A percentile compares a stretch with the other conserved stretches of the same genome.
These are phyloP conservation scores for Lumbricus terrestris DNA, from an alignment of 2,888 invertebrate species.

Conservation along the genomic window DNA sequence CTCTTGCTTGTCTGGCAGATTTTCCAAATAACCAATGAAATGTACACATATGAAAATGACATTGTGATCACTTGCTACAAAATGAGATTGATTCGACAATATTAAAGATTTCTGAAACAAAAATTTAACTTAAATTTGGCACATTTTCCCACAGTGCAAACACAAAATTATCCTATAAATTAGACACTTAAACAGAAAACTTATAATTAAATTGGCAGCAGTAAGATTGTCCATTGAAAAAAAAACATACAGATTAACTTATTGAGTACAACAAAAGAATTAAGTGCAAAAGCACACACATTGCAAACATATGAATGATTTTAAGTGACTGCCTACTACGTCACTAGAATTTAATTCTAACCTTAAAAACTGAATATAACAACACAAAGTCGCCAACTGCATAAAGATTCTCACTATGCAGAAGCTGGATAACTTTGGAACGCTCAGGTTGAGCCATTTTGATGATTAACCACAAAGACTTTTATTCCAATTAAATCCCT, in stretches of 20 bases:
- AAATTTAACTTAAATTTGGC: background rate
- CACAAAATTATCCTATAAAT: background rate
- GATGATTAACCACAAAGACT: background rate
- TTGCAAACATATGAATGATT: background rate
- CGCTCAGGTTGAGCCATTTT: background rate
- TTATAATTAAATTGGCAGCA: background rate
- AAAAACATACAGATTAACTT: background rate
- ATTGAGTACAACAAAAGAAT: background rate
- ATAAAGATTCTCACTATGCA: background rate
- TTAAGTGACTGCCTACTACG: background rate
- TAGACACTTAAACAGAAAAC: background rate
- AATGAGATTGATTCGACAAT: background rate
- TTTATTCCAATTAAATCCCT: background rate
- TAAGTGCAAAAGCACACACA: background rate
- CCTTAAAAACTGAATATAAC: background rate
- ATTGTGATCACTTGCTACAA: background rate
- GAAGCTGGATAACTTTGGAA: background rate
- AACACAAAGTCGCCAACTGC: background rate
- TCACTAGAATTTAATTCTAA: background rate
- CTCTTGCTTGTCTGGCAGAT: too few relatives aligned
- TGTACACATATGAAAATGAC: too few relatives aligned
- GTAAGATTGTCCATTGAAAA: background rate
- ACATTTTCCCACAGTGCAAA: background rate
- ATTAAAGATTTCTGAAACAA: background rate
- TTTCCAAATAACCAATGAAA: too few relatives aligned